Conservation (phyloP, 2,888 invertebrate genomes). For the Philonicus albiceps region DNA sequence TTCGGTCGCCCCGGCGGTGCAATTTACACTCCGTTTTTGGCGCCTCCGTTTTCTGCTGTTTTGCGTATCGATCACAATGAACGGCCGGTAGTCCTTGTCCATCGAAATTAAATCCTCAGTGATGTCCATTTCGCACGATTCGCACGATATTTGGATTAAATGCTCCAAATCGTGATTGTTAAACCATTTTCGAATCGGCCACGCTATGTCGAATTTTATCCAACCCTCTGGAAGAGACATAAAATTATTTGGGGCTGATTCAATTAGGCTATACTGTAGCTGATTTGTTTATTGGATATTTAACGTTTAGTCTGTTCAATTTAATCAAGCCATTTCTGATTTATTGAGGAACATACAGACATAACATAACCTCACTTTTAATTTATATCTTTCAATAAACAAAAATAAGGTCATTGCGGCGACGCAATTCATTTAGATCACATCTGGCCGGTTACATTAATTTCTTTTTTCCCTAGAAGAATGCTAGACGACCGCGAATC, state of each 20-base stretch:
- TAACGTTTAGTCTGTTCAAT: not conserved
- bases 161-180: slow-evolving; percentile 73
- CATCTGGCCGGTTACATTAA: not conserved
- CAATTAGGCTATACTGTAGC: too few species aligned
- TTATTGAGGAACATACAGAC: not conserved
- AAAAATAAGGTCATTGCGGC: not conserved
- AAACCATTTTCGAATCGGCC: slow-evolving; percentile 79
- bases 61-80: slow-evolving; percentile 80
- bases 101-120: slow-evolving; percentile 71
- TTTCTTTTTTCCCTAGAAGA: too few species aligned
- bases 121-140: slow-evolving; percentile 74
- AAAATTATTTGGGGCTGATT: not conserved
- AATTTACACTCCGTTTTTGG: slow-evolving; percentile 72
- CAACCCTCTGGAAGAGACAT: slow-evolving; percentile 72
- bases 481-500: not conserved
- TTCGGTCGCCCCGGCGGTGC: slow-evolving; percentile 73
- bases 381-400: not conserved
- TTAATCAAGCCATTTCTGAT: not conserved
- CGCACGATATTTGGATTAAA: slow-evolving; percentile 79
- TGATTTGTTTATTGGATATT: not conserved
- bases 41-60: slow-evolving; percentile 69
- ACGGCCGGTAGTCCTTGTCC: slow-evolving; percentile 75
- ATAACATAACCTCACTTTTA: not conserved
- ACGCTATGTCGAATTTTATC: slow-evolving; percentile 80
- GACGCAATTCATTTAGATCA: not conserved